phyloP scores from a whole-genome alignment of 2,888 invertebrate species.

The Spatulosminthurus flaviceps region DNA sequence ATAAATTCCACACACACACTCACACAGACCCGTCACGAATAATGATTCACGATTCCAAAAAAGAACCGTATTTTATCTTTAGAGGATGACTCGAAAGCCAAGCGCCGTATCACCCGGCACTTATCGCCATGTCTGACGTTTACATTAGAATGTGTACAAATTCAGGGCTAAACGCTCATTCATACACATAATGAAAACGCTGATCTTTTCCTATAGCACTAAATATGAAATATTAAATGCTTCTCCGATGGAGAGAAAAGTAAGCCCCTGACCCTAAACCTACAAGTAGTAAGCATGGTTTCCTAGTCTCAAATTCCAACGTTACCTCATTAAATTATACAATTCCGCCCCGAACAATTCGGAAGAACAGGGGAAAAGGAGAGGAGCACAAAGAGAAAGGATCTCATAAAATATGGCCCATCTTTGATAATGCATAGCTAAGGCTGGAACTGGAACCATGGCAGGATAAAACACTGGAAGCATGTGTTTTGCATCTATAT shows the following conservation, averaged over 20 bases:
- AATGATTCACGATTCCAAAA: no score
- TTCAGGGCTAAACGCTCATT: not conserved
- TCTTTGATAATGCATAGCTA: slow-evolving; percentile 18
- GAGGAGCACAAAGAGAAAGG: slow-evolving; percentile 1
- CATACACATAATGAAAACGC: not conserved
- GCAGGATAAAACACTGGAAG: slow-evolving; percentile 6
- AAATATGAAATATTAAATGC: slow-evolving; percentile 4
- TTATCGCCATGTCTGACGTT: no score
- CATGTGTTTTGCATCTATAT: slow-evolving; percentile 4
- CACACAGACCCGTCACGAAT: no score
- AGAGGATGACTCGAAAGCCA: no score
- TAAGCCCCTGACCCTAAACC: slow-evolving; percentile 11
- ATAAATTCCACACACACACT: no score
- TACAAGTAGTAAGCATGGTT: not conserved
- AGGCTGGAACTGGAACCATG: no score
- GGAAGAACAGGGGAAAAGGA: not conserved
- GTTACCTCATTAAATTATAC: slow-evolving; percentile 2
- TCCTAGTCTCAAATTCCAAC: not conserved
- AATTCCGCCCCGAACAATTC: slow-evolving; percentile 11
- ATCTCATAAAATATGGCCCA: slow-evolving; percentile 28
- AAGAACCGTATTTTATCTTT: no score
- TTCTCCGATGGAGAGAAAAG: not conserved
- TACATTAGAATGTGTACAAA: no score
- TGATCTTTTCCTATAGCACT: not conserved
- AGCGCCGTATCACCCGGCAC: no score